Percentiles rank a stretch among this genome's conserved stretches.
These are phyloP conservation scores for Macrobrachium rosenbergii DNA, from an alignment of 1,140 invertebrate genomes.

Conservation along the genomic window DNA sequence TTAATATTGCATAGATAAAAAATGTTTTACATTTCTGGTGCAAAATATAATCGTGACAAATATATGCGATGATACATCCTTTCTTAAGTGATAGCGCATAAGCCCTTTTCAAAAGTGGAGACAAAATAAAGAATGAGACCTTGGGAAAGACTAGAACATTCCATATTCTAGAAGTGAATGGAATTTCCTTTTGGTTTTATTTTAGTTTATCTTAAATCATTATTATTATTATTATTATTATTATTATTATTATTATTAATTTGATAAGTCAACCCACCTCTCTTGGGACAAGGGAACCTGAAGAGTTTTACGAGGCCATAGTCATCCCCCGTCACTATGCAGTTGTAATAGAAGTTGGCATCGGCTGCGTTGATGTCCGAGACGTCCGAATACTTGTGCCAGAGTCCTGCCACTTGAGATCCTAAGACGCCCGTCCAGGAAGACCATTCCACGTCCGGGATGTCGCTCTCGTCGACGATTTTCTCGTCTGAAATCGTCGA, in stretches of 20 bases:
- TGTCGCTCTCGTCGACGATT: constrained; percentile 40
- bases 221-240: not conserved
- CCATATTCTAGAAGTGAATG: too few species aligned
- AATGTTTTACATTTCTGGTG: too few species aligned
- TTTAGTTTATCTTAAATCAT: too few species aligned
- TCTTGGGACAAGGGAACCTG: constrained; percentile 63
- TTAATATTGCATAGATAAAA: too few species aligned
- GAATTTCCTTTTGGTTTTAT: too few species aligned
- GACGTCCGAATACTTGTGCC: constrained; percentile 63
- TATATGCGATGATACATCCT: too few species aligned
- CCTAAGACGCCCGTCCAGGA: constrained; percentile 64
- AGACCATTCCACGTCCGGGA: constrained; percentile 53
- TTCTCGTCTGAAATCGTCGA: constrained; percentile 20
- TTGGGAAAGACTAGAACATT: too few species aligned
- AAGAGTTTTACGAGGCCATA: constrained; percentile 64
- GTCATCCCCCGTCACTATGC: constrained; percentile 63
- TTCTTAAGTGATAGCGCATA: too few species aligned
- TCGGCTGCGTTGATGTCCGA: constrained; percentile 64
- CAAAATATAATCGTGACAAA: too few species aligned
- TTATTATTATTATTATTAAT: not conserved
- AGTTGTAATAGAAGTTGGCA: constrained; percentile 41
- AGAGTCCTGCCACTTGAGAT: constrained; percentile 54
- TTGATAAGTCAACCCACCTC: constrained; percentile 25
- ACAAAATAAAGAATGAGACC: too few species aligned
- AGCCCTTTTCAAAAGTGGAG: too few species aligned